Evolutionary conservation across 1,140 invertebrate genomes (phyloP).

Genomic region (Leptoteleia sp.): DNA sequence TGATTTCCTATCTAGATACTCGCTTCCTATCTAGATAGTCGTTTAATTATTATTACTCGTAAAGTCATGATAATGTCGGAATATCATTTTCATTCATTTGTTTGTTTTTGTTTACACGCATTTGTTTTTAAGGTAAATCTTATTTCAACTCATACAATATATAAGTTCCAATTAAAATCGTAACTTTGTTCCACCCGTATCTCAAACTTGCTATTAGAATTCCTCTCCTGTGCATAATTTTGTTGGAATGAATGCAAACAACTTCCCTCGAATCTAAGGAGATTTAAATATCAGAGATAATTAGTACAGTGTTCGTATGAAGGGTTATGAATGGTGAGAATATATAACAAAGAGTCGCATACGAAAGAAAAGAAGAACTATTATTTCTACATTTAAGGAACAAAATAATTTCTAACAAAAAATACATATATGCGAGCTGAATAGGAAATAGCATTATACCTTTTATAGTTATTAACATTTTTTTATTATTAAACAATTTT

Average conservation of each 20-base stretch:
- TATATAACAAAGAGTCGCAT: no score
- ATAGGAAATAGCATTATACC: no score
- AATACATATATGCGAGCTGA: no score
- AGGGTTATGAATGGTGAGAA: no score
- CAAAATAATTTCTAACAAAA: no score
- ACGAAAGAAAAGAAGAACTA: no score
- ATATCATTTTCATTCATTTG: conserved; percentile 16
- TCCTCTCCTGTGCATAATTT: conserved; percentile 46
- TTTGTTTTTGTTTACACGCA: conserved; percentile 9
- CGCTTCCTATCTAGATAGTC: no score
- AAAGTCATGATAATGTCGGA: neutral
- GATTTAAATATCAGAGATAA: conserved; percentile 60
- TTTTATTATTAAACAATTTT: no score
- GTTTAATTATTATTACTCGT: neutral
- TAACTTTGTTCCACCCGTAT: conserved; percentile 46
- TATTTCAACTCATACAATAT: conserved; percentile 36
- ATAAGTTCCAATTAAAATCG: conserved; percentile 49
- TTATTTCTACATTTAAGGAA: no score
- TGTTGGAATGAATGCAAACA: conserved; percentile 46
- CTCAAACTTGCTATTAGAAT: conserved; percentile 42
- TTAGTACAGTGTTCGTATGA: conserved; percentile 37
- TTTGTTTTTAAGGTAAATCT: no score
- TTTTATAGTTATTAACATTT: no score
- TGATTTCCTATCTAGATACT: no score
- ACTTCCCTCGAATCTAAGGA: conserved; percentile 29